These are phyloP conservation scores for Aramus guarauna DNA, from an alignment of 2,113 vertebrate species.

Conservation along the genomic window DNA sequence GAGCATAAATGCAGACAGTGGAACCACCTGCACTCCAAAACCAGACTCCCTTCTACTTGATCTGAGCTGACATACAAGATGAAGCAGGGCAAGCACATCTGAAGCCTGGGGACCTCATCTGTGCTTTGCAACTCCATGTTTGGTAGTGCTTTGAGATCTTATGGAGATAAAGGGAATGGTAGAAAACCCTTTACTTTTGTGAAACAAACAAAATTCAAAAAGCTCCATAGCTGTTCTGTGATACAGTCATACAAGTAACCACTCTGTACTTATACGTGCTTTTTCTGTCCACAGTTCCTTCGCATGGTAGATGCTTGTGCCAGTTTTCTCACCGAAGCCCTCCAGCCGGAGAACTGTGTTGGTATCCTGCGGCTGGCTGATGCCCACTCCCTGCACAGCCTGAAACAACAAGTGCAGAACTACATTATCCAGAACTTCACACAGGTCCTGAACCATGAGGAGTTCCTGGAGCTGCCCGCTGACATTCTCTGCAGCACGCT, in stretches of 20 bases:
- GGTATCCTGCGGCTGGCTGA: slow-evolving; percentile 90
- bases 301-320: slow-evolving; percentile 92
- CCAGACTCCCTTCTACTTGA: not conserved
- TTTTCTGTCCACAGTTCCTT: slow-evolving; percentile 79
- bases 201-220: not conserved
- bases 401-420: slow-evolving; percentile 81
- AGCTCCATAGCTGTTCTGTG: not conserved
- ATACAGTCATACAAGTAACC: not conserved
- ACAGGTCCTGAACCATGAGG: slow-evolving; percentile 82
- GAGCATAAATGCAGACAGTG: not conserved
- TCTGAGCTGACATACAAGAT: not conserved
- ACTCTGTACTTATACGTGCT: not conserved
- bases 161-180: not conserved
- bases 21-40: not conserved
- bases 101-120: not conserved
- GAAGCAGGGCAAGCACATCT: not conserved
- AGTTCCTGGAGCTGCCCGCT: slow-evolving; percentile 84
- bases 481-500: slow-evolving; percentile 82
- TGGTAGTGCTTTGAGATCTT: not conserved
- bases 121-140: not conserved
- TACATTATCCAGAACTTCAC: slow-evolving; percentile 90
- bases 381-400: slow-evolving; percentile 78
- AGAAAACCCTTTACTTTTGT: not conserved
- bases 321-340: slow-evolving; percentile 84
- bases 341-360: slow-evolving; percentile 90